Evolutionary conservation across 2,113 vertebrate genomes (phyloP), one percentile per base, ranked within the genome.

Genomic region (Nerophis lumbriciformis): DNA sequence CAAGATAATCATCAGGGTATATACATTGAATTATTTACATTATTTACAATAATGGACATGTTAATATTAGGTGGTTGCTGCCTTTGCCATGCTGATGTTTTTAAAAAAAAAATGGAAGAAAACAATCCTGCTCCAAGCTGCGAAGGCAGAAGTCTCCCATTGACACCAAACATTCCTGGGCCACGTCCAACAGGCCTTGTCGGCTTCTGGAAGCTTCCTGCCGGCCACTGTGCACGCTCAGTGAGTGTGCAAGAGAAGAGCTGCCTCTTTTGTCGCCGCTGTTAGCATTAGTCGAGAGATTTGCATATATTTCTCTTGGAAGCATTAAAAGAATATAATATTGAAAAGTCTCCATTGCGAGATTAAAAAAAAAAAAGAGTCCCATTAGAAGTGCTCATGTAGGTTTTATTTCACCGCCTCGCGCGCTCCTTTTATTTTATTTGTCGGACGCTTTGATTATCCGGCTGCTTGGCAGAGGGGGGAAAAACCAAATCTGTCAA

Each of bases 241-340:
- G 69, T 86, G 79, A 71, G 78, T 65, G 68, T 76, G 70, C 73
- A 76, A 68, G 76, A 48, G 71, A 61, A 83, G 83, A 80, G 84
- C 81, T 70, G 76, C 72, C 82, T 88, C 84, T 81, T 87, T 90
- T 92, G 88, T 90, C 81, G 75, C 78, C 61, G 77, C 84, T 86
- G 85, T 86, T 88, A 89, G 87, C 88, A 90, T 90, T 89, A 90
- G 86, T 77, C 76, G 3, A 62, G 83, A 89, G 89, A 91, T 91
- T 91, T 91, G 89, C 90, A 91, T 91, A 91, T 75, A 90, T 91
- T 91, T 91, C 79, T 85, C 72, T 88, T 78, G 83, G 87, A 87
- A 85, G 86, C 82, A 85, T 89, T 88, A 90, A 84, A 88, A 73
- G 81, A 88, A 76, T 90, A 88, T 69, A 84, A 89, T 84, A 85